Evolutionary conservation across 2,888 invertebrate genomes (phyloP).

Genomic region (Apamea crenata): DNA sequence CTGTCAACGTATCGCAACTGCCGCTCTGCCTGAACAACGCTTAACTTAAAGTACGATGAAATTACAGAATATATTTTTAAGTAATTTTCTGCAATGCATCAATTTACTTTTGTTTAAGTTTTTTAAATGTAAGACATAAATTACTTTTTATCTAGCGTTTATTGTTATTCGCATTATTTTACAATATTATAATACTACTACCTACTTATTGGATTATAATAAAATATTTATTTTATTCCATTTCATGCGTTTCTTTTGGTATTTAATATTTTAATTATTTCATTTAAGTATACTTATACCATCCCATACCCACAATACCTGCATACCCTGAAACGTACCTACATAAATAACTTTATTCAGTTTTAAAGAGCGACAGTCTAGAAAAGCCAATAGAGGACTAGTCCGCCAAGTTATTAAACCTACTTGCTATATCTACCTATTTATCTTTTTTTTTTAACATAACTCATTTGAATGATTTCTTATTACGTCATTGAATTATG

Average conservation of each 20-base stretch:
- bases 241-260: slow-evolving; percentile 30
- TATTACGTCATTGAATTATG: slow-evolving; percentile 30
- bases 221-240: slow-evolving; percentile 66
- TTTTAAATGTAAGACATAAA: slow-evolving; percentile 36
- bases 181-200: slow-evolving; percentile 38
- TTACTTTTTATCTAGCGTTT: slow-evolving; percentile 32
- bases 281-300: background rate
- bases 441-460: slow-evolving; percentile 3
- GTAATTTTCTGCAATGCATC: slow-evolving; percentile 21
- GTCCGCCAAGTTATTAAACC: background rate
- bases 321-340: background rate
- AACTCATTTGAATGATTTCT: slow-evolving; percentile 30
- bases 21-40: background rate
- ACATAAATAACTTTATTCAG: background rate
- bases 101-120: slow-evolving; percentile 38
- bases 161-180: slow-evolving; percentile 56
- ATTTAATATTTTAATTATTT: background rate
- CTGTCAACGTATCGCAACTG: background rate
- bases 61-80: slow-evolving; percentile 12
- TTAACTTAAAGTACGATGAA: background rate
- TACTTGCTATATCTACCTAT: slow-evolving; percentile 10
- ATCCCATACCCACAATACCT: background rate
- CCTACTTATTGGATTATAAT: slow-evolving; percentile 52
- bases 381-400: too few species aligned
- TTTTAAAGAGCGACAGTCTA: too few species aligned